Evolutionary conservation across 2,797 vertebrate species (phyloP), one percentile per base, ranked within the genome.

Genomic region (Pterois miles): DNA sequence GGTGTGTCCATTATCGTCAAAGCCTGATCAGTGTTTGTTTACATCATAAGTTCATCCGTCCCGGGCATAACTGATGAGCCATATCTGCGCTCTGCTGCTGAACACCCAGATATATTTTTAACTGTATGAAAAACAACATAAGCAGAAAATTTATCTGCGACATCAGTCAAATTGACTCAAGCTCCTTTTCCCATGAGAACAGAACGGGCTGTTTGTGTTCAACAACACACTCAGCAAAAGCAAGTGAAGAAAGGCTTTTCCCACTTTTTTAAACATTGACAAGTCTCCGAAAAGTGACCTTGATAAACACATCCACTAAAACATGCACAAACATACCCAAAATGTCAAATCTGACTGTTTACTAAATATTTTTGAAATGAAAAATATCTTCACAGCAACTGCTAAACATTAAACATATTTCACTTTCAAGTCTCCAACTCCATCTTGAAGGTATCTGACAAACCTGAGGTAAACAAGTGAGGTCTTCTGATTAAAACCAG

Each of bases 151-250:
- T 82, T 80, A 84, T 87, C 80, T 76, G 43, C 54, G 40, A 63
- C 88, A 88, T 90, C 82, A 83, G 76, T 91, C 89, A 86, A 71
- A 87, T 46, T 74, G 81, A 86, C 71, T 80, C n/a, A 0, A 67
- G 69, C 74, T 65, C 40, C 67, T 82, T 89, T 88, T 92, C 88
- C 87, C 87, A 68, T 46, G 81, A 72, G 82, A 90, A 81, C 31
- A 11, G 54, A 71, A 63, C 12, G 22, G 67, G 38, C 71, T 89
- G 68, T 86, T 89, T 82, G 29, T 83, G 48, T 82, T 82, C 62
- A 65, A 59, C 25, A 40, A 25, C 64, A 68, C 52, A 71, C 50
- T 75, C 60, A 70, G 64, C 57, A 54, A 59, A 85, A 80, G 82
- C n/a, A 60, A 33, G 25, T 70, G 34, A 63, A 22, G 3, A 70